A percentile compares a stretch with the other conserved stretches of the same genome.
Evolutionary conservation across 2,797 vertebrate species (phyloP).

Genomic region (Spinus pinus): DNA sequence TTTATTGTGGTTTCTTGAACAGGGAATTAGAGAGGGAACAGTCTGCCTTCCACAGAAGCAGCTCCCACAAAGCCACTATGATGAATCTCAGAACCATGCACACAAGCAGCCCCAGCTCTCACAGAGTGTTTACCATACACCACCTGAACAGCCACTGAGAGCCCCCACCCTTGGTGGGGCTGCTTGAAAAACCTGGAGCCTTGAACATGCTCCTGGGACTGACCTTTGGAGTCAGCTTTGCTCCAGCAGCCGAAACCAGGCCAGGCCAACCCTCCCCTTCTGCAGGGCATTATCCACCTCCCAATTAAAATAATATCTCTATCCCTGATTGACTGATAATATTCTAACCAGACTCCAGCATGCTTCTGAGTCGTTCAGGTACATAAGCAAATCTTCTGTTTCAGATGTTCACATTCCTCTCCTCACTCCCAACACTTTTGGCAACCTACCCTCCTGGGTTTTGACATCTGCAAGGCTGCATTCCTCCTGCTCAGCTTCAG

Average conservation of each 20-base stretch:
- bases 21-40: not conserved
- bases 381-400: not conserved
- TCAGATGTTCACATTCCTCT: not conserved
- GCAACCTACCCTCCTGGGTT: slow-evolving; percentile 83
- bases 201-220: not conserved
- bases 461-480: slow-evolving; percentile 78
- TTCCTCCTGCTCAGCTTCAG: slow-evolving; percentile 78
- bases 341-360: not conserved
- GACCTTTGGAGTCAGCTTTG: not conserved
- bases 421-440: not conserved
- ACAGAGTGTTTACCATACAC: not conserved
- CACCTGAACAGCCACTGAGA: not conserved
- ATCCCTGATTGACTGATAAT: not conserved
- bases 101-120: not conserved
- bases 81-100: not conserved
- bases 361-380: not conserved
- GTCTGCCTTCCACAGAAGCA: not conserved
- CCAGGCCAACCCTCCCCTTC: not conserved
- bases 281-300: not conserved
- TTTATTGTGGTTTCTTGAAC: not conserved
- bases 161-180: not conserved
- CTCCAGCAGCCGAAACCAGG: not conserved
- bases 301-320: not conserved
- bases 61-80: not conserved
- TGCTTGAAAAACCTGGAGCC: not conserved